Evolutionary conservation across 2,113 vertebrate genomes (phyloP).

Genomic region (Eudyptes chrysolophus): DNA sequence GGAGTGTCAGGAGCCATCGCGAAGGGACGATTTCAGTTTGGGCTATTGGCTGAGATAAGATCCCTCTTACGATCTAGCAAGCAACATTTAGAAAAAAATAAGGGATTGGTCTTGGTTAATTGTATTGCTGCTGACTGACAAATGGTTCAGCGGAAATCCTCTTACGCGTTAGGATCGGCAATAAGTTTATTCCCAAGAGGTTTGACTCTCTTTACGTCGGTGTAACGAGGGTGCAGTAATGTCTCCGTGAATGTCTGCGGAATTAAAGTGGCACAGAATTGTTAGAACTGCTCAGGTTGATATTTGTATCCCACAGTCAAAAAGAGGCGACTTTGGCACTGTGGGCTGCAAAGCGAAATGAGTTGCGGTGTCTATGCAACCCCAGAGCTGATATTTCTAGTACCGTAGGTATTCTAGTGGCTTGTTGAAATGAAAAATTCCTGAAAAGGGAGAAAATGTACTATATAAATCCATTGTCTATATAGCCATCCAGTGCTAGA

Average conservation of each 20-base stretch:
- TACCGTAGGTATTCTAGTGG: no score
- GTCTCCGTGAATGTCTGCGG: accelerated
- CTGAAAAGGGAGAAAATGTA: background rate
- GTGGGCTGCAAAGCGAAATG: background rate
- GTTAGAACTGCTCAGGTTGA: no score
- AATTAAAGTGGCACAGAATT: background rate
- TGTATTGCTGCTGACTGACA: accelerated
- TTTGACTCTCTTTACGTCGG: background rate
- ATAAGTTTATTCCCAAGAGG: background rate
- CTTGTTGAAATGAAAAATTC: background rate
- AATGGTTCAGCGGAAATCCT: background rate
- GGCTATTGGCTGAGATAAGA: no score
- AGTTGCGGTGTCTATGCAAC: background rate
- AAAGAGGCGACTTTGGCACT: background rate
- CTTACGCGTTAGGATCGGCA: accelerated
- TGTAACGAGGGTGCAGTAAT: accelerated
- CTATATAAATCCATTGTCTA: background rate
- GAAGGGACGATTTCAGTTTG: background rate
- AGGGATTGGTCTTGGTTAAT: background rate
- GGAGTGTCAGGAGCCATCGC: background rate
- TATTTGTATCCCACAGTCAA: no score
- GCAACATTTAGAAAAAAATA: background rate
- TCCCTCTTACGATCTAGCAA: no score
- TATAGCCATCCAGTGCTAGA: background rate
- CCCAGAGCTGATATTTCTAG: background rate